Evolutionary conservation across 2,797 vertebrate genomes (phyloP), one percentile per base, ranked within the genome.

Genomic region (Arnoldichthys spilopterus): DNA sequence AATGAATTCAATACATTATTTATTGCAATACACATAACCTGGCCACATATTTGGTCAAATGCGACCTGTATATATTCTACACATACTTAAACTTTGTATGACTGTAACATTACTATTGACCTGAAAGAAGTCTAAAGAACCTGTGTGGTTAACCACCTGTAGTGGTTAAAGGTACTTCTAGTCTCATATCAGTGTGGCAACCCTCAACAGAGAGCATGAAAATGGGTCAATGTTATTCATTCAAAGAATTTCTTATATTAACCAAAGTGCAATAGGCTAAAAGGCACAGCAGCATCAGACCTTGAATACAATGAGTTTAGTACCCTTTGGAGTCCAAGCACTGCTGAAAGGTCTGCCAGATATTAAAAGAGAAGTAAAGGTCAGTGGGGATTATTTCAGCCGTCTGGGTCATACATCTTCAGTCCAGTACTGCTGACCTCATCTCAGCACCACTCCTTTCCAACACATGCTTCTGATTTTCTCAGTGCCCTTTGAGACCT

Each of bases 351-450:
- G 30, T 26, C 12, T 68, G 16, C 40, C 53, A 59, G 28, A 66
- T 68, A 43, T 43, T 74, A 28, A 28, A 53, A 26, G 34, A 24
- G 51, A 79, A 3, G 62, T 49, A 59, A 49, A 73, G 51, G 63
- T 40, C 62, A 18, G 40, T 13, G 26, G 37, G 40, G 37, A 56
- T 66, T 45, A 58, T 58, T 79, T 56, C 26, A 47, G 45, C 58
- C n/a, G n/a, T 53, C 43, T 49, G 26, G 61, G 18, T 40, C 9
- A 74, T 37, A 1, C 28, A 61, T 74, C 15, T 64, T 22, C n/a
- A 40, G n/a, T 40, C 32, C 20, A 4, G 34, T 37, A 11, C 61
- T n/a, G 61, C 58, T 45, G 24, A 15, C 3, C 18, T 8, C 26
- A 24, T 45, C 20, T 12, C n/a, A 26, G 37, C 37, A 66, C 4